phyloP scores from a whole-genome alignment of 2,797 vertebrate species.

The Taenioides sp. region DNA sequence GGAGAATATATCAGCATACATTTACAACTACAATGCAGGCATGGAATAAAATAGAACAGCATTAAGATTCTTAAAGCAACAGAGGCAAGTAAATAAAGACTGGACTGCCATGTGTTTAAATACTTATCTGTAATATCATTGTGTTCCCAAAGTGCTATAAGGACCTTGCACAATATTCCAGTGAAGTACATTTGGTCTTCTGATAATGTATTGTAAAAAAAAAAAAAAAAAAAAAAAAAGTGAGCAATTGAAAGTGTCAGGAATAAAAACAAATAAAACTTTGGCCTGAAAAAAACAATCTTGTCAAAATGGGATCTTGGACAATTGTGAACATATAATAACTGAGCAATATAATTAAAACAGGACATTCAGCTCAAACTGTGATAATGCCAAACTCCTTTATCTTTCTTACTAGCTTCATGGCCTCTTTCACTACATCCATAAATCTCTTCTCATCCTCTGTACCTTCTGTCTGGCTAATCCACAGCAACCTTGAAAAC shows the following conservation, averaged over 20 bases:
- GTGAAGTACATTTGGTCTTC: too few relatives aligned
- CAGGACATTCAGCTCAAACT: too few relatives aligned
- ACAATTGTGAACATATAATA: neutral
- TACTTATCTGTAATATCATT: neutral
- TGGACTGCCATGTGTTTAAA: neutral
- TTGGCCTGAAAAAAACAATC: too few relatives aligned
- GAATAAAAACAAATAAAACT: too few relatives aligned
- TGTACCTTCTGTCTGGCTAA: too few relatives aligned
- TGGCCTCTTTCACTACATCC: too few relatives aligned
- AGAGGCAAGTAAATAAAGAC: neutral
- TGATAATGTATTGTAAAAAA: too few relatives aligned
- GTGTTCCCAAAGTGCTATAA: neutral
- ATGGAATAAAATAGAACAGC: conserved; percentile 1
- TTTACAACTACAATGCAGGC: conserved; percentile 8
- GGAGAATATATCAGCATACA: conserved; percentile 12
- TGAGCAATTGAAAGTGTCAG: too few relatives aligned
- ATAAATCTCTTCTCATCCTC: too few relatives aligned
- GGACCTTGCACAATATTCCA: neutral
- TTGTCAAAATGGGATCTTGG: neutral
- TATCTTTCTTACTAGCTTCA: too few relatives aligned
- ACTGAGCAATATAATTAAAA: neutral
- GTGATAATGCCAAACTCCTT: neutral
- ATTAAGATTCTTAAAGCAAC: conserved; percentile 5
- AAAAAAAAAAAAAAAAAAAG: too few relatives aligned
- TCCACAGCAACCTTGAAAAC: neutral